These are phyloP conservation scores for Tyrophagus putrescentiae DNA, from an alignment of 1,140 invertebrate species.

Conservation along the genomic window DNA sequence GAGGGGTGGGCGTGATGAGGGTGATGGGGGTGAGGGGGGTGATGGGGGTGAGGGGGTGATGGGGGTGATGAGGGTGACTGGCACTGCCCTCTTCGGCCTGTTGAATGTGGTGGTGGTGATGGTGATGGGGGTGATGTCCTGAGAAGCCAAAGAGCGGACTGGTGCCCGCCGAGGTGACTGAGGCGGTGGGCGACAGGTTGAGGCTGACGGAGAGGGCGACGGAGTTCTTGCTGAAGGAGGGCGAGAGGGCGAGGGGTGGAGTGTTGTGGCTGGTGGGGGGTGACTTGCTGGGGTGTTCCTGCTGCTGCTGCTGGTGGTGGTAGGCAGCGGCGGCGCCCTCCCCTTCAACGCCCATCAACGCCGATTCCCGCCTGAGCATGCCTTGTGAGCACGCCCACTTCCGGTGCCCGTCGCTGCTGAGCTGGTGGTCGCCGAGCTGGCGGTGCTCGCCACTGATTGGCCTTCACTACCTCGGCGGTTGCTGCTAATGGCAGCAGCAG, in stretches of 20 bases:
- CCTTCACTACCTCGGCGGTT: too few species aligned
- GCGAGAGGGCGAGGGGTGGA: neutral
- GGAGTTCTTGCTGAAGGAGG: neutral
- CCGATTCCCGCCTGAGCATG: too few species aligned
- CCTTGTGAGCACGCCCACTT: too few species aligned
- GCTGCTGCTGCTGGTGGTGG: too few species aligned
- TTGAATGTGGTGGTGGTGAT: slow-evolving; percentile 6
- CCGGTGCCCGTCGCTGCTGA: too few species aligned
- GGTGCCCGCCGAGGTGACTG: too few species aligned
- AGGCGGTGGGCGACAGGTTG: neutral
- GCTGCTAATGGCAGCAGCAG: too few species aligned
- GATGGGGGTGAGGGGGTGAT: neutral
- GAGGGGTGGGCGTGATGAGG: neutral
- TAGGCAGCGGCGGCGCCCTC: too few species aligned
- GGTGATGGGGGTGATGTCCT: neutral
- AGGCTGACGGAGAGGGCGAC: neutral
- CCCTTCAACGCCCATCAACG: too few species aligned
- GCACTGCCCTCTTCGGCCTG: neutral
- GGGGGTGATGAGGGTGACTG: neutral
- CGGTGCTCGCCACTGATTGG: too few species aligned
- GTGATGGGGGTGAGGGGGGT: neutral
- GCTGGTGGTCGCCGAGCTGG: too few species aligned
- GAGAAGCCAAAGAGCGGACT: neutral
- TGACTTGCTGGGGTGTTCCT: neutral
- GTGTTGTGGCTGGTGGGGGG: neutral